Conservation (phyloP, 2,113 vertebrate species). For the Scatophagus argus region DNA sequence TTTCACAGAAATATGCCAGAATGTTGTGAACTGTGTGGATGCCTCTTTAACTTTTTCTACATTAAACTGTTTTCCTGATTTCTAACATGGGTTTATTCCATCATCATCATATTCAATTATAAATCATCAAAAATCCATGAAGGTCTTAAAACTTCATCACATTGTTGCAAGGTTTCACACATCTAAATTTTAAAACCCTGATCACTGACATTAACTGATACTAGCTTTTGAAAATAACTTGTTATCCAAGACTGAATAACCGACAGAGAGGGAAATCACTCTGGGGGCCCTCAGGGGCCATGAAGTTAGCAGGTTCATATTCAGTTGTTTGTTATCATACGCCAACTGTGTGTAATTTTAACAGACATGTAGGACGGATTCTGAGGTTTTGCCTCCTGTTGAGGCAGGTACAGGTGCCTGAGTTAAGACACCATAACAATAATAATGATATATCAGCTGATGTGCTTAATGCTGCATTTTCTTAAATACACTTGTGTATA, state of each 20-base stretch:
- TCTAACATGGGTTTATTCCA: constrained; percentile 2
- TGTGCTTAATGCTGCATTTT: not conserved
- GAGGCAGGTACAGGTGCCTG: not conserved
- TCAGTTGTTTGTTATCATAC: not conserved
- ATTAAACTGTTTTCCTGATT: constrained; percentile 63
- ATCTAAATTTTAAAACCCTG: not conserved
- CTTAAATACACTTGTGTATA: not conserved
- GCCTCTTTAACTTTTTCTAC: constrained; percentile 48
- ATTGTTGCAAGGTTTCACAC: not conserved
- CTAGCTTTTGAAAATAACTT: not conserved
- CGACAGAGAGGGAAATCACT: not conserved
- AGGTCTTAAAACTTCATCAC: not conserved
- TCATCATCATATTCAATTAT: too few relatives aligned
- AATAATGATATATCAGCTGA: not conserved
- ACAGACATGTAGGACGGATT: not conserved
- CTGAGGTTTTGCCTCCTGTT: not conserved
- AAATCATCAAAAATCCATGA: not conserved
- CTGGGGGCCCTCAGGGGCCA: too few relatives aligned
- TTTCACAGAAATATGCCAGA: constrained; percentile 3
- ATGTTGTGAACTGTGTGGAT: constrained; percentile 18
- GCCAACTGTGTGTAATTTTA: not conserved
- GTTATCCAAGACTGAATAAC: not conserved
- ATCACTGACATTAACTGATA: not conserved
- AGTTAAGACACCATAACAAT: not conserved
- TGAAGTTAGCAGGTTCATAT: too few relatives aligned